Evolutionary conservation across 1,140 invertebrate species (phyloP).

Genomic region (Achroia grisella): DNA sequence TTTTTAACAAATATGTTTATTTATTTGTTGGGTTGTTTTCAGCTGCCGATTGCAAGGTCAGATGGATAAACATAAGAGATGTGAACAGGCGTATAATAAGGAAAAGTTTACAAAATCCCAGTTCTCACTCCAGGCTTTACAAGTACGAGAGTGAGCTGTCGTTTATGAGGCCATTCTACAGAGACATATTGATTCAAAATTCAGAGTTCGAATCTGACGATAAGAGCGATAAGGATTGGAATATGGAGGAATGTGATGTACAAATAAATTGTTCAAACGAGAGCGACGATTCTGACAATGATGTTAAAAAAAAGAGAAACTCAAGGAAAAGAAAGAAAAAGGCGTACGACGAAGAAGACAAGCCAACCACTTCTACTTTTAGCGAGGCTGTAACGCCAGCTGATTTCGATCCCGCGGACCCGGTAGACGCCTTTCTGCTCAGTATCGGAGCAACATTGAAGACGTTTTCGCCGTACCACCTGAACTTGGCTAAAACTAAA

Average conservation of each 20-base stretch:
- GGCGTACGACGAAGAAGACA: constrained; percentile 24
- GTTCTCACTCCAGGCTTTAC: constrained; percentile 24
- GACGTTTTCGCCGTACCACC: constrained; percentile 57
- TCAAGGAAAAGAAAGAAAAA: constrained; percentile 34
- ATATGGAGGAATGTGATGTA: constrained; percentile 22
- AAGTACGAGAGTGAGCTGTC: constrained; percentile 55
- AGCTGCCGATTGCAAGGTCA: constrained; percentile 57
- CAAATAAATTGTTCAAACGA: constrained; percentile 6
- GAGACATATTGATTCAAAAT: constrained; percentile 30
- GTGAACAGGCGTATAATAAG: constrained; percentile 50
- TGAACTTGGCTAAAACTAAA: constrained; percentile 61
- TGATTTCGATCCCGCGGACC: constrained; percentile 48
- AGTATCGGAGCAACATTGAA: constrained; percentile 59
- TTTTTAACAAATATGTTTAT: too few relatives aligned
- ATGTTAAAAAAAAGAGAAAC: background rate
- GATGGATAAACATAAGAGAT: constrained; percentile 67
- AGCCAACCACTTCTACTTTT: constrained; percentile 24
- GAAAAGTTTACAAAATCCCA: constrained; percentile 28
- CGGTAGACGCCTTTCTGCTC: constrained; percentile 56
- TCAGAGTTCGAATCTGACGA: constrained; percentile 32
- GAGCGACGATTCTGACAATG: background rate
- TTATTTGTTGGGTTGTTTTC: too few relatives aligned
- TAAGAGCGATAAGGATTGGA: constrained; percentile 21
- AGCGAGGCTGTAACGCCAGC: constrained; percentile 7
- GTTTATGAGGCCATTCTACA: constrained; percentile 51